Percentiles rank a stretch among this genome's conserved stretches.
Evolutionary conservation across 2,113 vertebrate genomes (phyloP).

Genomic region (Chionis minor): DNA sequence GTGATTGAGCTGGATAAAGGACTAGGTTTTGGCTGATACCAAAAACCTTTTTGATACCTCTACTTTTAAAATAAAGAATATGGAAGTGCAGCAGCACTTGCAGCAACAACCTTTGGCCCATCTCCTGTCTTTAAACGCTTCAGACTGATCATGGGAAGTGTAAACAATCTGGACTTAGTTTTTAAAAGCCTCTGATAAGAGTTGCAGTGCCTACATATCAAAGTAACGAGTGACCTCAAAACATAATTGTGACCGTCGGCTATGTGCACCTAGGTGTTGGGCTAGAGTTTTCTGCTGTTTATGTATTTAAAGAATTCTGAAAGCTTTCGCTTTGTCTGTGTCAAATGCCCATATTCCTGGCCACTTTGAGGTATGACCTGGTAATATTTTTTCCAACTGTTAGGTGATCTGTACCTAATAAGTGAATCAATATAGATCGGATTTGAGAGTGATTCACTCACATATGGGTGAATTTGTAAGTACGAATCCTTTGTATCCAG

Average conservation of each 20-base stretch:
- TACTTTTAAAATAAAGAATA: neutral
- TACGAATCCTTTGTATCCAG: neutral
- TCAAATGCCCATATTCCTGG: neutral
- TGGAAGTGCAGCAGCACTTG: neutral
- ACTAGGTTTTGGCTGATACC: neutral
- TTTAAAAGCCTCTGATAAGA: neutral
- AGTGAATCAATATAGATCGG: neutral
- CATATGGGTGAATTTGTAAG: neutral
- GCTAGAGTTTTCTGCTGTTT: neutral
- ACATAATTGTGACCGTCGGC: fast-evolving
- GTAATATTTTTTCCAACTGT: neutral
- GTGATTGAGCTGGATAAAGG: neutral
- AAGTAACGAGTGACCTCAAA: neutral
- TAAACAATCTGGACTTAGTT: neutral
- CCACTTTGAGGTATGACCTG: neutral
- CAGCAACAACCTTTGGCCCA: neutral
- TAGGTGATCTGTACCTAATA: neutral
- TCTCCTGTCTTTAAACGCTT: neutral
- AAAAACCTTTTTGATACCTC: no score
- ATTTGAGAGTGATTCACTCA: neutral
- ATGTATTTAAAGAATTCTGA: neutral
- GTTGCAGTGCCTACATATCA: neutral
- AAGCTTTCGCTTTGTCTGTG: neutral
- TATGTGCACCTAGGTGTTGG: no score
- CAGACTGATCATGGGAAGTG: neutral